Evolutionary conservation across 2,797 vertebrate species (phyloP).

Genomic region (Urocyon cinereoargenteus): DNA sequence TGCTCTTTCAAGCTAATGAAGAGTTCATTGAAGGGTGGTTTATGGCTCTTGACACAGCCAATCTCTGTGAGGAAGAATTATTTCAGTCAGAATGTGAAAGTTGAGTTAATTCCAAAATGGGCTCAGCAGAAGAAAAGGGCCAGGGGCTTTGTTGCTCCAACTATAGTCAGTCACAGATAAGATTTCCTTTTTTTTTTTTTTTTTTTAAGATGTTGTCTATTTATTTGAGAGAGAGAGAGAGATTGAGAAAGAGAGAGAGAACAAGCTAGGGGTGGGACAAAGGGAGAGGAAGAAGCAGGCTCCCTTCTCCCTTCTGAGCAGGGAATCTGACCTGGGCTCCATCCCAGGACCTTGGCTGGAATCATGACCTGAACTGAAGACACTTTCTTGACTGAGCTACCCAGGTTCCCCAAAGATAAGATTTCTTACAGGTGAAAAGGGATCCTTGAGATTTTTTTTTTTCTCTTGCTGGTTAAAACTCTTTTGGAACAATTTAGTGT

Average conservation of each 20-base stretch:
- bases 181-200: background rate
- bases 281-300: too few species aligned
- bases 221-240: too few species aligned
- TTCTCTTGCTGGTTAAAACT: background rate
- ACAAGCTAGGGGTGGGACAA: too few species aligned
- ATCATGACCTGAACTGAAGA: too few species aligned
- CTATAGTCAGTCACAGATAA: background rate
- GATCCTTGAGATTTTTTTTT: background rate
- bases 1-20: background rate
- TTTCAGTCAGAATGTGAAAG: background rate
- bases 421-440: background rate
- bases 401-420: background rate
- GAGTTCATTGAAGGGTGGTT: background rate
- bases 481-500: background rate
- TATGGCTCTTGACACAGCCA: background rate
- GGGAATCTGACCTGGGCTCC: too few species aligned
- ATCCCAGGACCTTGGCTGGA: too few species aligned
- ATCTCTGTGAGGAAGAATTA: background rate
- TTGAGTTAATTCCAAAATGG: background rate
- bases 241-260: too few species aligned
- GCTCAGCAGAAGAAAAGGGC: background rate
- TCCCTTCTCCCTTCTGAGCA: too few species aligned
- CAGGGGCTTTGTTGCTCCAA: background rate
- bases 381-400: too few species aligned
- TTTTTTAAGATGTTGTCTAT: too few species aligned